Conservation (phyloP, 1,140 invertebrate species). For the Zaprionus vittiger region DNA sequence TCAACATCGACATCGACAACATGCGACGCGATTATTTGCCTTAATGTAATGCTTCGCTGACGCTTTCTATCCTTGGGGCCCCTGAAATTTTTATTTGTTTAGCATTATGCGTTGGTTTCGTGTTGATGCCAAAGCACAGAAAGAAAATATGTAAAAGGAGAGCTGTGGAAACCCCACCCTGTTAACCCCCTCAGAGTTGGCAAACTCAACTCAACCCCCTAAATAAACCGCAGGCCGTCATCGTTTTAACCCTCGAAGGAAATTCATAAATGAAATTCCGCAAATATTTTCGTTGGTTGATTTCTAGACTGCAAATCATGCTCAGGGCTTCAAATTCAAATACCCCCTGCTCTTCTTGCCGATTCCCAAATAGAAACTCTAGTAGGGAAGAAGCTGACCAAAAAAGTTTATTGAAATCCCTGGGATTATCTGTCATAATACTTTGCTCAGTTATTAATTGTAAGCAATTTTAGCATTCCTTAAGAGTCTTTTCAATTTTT, state of each 20-base stretch:
- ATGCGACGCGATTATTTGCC: slow-evolving; percentile 66
- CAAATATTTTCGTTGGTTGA: slow-evolving; percentile 67
- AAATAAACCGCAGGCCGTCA: not conserved
- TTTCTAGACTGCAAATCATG: slow-evolving; percentile 47
- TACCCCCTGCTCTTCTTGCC: slow-evolving; percentile 2
- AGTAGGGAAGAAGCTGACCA: not conserved
- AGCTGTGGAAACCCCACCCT: not conserved
- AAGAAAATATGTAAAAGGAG: not conserved
- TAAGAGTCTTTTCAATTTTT: not conserved
- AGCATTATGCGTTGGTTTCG: slow-evolving; percentile 65
- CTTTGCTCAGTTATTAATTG: slow-evolving; percentile 4
- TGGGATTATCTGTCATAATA: not conserved
- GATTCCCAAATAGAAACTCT: slow-evolving; percentile 3
- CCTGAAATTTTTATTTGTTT: slow-evolving; percentile 61
- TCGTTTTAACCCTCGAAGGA: slow-evolving; percentile 48
- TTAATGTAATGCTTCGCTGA: slow-evolving; percentile 50
- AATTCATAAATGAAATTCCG: slow-evolving; percentile 80
- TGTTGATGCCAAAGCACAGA: slow-evolving; percentile 33
- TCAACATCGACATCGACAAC: slow-evolving; percentile 52
- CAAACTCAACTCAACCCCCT: not conserved
- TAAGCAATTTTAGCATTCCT: not conserved
- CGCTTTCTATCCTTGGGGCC: slow-evolving; percentile 30
- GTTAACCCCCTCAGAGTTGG: not conserved
- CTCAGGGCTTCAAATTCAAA: slow-evolving; percentile 4
- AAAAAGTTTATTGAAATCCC: not conserved